phyloP scores from a whole-genome alignment of 2,113 vertebrate species.

The Corydoras maculifer region DNA sequence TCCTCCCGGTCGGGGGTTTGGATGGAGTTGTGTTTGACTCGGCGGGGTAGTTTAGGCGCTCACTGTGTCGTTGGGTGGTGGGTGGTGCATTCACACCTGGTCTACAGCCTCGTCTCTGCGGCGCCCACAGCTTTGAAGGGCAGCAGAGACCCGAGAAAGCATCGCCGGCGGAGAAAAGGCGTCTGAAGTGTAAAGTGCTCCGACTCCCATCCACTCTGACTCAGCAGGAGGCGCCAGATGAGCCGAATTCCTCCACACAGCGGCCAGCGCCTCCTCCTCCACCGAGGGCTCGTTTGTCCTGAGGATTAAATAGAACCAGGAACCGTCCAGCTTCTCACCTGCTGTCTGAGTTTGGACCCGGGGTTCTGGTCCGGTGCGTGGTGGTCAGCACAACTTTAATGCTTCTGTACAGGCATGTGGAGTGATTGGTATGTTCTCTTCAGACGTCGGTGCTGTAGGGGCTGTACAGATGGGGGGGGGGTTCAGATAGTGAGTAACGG shows the following conservation, averaged over 20 bases:
- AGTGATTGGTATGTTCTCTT: too few species aligned
- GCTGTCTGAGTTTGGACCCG: too few species aligned
- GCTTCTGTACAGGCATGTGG: too few species aligned
- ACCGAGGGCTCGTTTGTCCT: not conserved
- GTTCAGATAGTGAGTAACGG: too few species aligned
- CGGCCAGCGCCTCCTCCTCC: not conserved
- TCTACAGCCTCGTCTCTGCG: constrained; percentile 26
- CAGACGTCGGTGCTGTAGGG: too few species aligned
- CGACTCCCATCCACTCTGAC: constrained; percentile 1
- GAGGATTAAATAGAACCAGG: too few species aligned
- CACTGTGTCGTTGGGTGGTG: not conserved
- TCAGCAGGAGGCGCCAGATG: not conserved
- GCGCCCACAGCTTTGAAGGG: constrained; percentile 20
- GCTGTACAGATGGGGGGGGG: too few species aligned
- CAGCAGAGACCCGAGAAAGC: constrained; percentile 24
- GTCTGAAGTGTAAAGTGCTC: constrained; percentile 16
- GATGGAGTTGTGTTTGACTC: constrained; percentile 14
- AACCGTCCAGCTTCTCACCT: too few species aligned
- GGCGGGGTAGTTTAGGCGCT: constrained; percentile 22
- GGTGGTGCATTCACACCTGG: constrained; percentile 18
- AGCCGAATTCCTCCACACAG: not conserved
- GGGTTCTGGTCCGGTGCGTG: too few species aligned
- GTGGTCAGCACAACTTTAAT: too few species aligned
- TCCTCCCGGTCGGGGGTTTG: constrained; percentile 2
- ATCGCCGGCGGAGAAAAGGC: constrained; percentile 21